Percentiles rank a stretch among this genome's conserved stretches.
These are phyloP conservation scores for Drosophila biarmipes DNA, from an alignment of 1,140 invertebrate genomes.

Conservation along the genomic window DNA sequence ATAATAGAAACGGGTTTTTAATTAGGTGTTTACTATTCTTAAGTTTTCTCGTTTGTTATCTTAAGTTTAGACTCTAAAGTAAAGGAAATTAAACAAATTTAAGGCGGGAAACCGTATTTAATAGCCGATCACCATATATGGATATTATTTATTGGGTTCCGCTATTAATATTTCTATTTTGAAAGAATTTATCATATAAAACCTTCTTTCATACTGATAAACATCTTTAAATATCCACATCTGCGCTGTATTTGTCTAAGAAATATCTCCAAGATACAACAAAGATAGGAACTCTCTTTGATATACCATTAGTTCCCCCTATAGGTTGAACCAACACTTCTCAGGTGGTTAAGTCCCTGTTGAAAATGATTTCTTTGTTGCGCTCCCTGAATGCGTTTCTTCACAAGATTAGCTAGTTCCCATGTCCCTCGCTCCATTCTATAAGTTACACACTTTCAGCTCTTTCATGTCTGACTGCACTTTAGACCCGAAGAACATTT, in stretches of 20 bases:
- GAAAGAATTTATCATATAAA: not conserved
- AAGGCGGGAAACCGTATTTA: not conserved
- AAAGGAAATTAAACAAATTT: not conserved
- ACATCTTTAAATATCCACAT: not conserved
- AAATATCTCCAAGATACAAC: not conserved
- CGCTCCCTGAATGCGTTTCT: slow-evolving; percentile 20
- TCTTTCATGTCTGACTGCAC: slow-evolving; percentile 60
- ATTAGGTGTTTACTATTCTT: not conserved
- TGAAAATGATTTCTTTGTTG: slow-evolving; percentile 20
- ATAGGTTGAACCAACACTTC: not conserved
- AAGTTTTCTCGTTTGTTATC: not conserved
- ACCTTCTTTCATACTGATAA: not conserved
- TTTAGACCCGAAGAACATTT: slow-evolving; percentile 30
- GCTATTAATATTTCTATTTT: slow-evolving; percentile 1
- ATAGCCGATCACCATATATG: not conserved
- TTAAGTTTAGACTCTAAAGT: not conserved
- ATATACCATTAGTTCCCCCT: not conserved
- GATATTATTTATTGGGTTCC: not conserved
- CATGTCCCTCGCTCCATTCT: slow-evolving; percentile 10
- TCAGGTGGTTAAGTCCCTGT: not conserved
- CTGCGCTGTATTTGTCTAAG: not conserved
- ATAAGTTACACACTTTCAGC: slow-evolving; percentile 18
- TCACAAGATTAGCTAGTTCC: slow-evolving; percentile 33
- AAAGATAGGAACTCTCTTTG: not conserved
- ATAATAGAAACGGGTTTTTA: not conserved